A percentile compares a stretch with the other conserved stretches of the same genome.
Conservation (phyloP, 2,888 invertebrate species). For the Eupithecia dodoneata region DNA sequence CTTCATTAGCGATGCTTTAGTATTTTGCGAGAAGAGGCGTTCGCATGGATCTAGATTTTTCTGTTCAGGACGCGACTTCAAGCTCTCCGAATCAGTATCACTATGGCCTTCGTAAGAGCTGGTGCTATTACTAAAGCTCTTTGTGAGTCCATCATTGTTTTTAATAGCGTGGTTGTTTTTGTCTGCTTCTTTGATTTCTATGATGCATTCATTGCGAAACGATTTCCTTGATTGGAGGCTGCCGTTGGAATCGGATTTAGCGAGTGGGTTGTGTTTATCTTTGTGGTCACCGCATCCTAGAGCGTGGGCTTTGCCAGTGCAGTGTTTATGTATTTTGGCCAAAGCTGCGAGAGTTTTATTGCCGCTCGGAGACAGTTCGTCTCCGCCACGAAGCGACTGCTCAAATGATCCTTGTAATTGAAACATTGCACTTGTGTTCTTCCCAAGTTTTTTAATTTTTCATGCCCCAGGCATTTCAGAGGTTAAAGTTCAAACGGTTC, state of each 20-base stretch:
- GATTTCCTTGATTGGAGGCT: slow-evolving; percentile 77
- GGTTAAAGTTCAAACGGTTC: slow-evolving; percentile 65
- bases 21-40: slow-evolving; percentile 83
- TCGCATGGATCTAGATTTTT: slow-evolving; percentile 75
- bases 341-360: slow-evolving; percentile 81
- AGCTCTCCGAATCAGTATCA: slow-evolving; percentile 86
- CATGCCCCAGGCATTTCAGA: slow-evolving; percentile 67
- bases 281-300: slow-evolving; percentile 86
- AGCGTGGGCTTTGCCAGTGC: slow-evolving; percentile 91
- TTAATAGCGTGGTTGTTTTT: slow-evolving; percentile 58
- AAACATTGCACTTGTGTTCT: slow-evolving; percentile 75
- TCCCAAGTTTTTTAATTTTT: slow-evolving; percentile 57
- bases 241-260: slow-evolving; percentile 77
- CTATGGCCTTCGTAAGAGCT: slow-evolving; percentile 87
- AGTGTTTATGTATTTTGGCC: slow-evolving; percentile 87
- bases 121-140: slow-evolving; percentile 85
- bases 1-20: slow-evolving; percentile 85
- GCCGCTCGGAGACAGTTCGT: slow-evolving; percentile 74
- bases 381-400: slow-evolving; percentile 83
- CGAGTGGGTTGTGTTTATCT: slow-evolving; percentile 66
- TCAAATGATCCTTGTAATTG: slow-evolving; percentile 83
- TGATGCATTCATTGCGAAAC: slow-evolving; percentile 71
- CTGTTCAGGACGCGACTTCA: slow-evolving; percentile 65
- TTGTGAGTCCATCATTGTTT: slow-evolving; percentile 69
- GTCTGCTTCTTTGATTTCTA: slow-evolving; percentile 74